Evolutionary conservation across 2,797 vertebrate genomes (phyloP).

Genomic region (Crenuchus spilurus): DNA sequence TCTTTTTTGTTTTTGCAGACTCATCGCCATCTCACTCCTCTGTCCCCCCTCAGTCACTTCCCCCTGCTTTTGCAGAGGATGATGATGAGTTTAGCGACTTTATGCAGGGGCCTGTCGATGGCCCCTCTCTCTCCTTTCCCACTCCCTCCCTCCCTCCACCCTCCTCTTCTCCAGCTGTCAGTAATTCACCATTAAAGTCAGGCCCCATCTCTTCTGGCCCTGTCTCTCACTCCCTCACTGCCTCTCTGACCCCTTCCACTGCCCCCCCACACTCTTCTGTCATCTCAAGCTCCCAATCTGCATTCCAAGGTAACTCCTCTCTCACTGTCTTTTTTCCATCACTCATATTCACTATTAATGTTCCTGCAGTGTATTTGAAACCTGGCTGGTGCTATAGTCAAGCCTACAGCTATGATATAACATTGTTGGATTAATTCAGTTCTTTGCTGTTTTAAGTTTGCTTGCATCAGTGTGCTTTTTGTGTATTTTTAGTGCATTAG

Average conservation of each 20-base stretch:
- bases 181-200: conserved; percentile 38
- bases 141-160: conserved; percentile 63
- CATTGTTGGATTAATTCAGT: too few species aligned
- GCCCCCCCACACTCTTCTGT: conserved; percentile 82
- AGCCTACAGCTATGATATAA: not conserved
- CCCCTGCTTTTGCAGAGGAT: conserved; percentile 84
- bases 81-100: conserved; percentile 98
- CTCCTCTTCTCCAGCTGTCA: conserved; percentile 50
- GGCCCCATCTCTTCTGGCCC: conserved; percentile 57
- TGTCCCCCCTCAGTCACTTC: conserved; percentile 86
- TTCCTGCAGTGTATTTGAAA: not conserved
- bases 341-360: conserved; percentile 31
- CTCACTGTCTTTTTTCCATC: conserved; percentile 42
- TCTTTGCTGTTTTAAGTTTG: too few species aligned
- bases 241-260: conserved; percentile 82
- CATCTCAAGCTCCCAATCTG: conserved; percentile 85
- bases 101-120: conserved; percentile 90
- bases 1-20: conserved; percentile 94
- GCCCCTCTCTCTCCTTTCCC: conserved; percentile 71
- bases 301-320: conserved; percentile 81
- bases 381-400: not conserved
- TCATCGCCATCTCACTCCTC: conserved; percentile 90
- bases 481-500: too few species aligned
- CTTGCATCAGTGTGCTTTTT: too few species aligned
- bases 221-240: conserved; percentile 76